Conservation (phyloP, 1,140 invertebrate species). For the Drosophila paulistorum region DNA sequence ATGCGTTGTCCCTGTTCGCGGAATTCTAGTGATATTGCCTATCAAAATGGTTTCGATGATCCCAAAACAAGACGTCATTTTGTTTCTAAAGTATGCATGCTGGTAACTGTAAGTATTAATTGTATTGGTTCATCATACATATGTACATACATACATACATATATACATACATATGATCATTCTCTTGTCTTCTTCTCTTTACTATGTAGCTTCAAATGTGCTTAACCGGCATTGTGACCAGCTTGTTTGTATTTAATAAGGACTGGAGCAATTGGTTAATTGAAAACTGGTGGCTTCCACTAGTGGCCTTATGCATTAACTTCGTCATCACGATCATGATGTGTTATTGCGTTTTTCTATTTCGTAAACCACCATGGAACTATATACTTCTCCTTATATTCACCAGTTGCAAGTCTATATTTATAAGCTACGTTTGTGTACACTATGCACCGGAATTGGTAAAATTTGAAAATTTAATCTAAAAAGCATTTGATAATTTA, state of each 20-base stretch:
- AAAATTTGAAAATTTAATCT: neutral
- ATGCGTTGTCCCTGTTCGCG: neutral
- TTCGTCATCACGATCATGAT: neutral
- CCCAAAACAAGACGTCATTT: neutral
- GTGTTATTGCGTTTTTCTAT: constrained; percentile 3
- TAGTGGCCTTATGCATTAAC: neutral
- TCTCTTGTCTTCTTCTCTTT: neutral
- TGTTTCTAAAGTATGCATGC: neutral
- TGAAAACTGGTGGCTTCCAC: neutral
- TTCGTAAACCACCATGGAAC: neutral
- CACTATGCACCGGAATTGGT: neutral
- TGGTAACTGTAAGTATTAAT: neutral
- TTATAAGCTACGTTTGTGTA: neutral
- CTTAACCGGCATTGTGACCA: neutral
- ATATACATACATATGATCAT: too few species aligned
- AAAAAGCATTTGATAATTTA: neutral
- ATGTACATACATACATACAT: too few species aligned
- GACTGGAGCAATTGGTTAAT: neutral
- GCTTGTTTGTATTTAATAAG: neutral
- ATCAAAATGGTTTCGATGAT: constrained; percentile 1
- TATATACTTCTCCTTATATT: neutral
- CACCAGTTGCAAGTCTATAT: neutral
- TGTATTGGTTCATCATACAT: too few species aligned
- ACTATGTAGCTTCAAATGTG: neutral
- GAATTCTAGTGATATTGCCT: neutral